Evolutionary conservation across 2,113 vertebrate species (phyloP).

Genomic region (Sebastes fasciatus): DNA sequence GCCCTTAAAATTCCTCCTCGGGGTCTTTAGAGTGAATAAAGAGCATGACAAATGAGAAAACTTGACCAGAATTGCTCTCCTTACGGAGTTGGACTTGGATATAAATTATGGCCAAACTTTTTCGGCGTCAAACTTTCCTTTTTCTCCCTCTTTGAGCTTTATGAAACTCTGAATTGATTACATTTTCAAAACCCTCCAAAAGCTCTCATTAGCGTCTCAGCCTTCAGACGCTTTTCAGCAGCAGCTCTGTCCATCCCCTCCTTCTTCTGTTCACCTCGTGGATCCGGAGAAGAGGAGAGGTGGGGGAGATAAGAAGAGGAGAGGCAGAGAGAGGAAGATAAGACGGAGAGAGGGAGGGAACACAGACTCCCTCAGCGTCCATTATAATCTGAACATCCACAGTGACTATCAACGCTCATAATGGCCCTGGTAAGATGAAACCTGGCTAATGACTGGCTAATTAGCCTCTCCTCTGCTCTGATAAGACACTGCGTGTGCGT

Average conservation of each 20-base stretch:
- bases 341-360: constrained; percentile 39
- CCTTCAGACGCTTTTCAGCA: constrained; percentile 30
- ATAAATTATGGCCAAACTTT: constrained; percentile 58
- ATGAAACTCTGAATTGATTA: constrained; percentile 54
- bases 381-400: constrained; percentile 59
- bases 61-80: constrained; percentile 44
- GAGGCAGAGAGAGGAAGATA: constrained; percentile 60
- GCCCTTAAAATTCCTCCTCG: constrained; percentile 54
- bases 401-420: constrained; percentile 50
- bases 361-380: constrained; percentile 63
- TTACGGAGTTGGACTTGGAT: constrained; percentile 32
- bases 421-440: constrained; percentile 67
- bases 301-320: constrained; percentile 55
- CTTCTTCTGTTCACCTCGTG: constrained; percentile 28
- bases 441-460: constrained; percentile 73
- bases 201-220: constrained; percentile 58
- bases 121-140: constrained; percentile 45
- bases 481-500: constrained; percentile 38
- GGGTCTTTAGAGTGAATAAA: constrained; percentile 59
- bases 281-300: constrained; percentile 37
- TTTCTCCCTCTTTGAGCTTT: constrained; percentile 31
- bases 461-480: constrained; percentile 62
- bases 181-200: constrained; percentile 60
- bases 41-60: constrained; percentile 67
- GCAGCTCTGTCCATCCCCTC: constrained; percentile 14